Evolutionary conservation across 1,140 invertebrate species (phyloP), one percentile per base, ranked within the genome.

Genomic region (Drosophila serrata): DNA sequence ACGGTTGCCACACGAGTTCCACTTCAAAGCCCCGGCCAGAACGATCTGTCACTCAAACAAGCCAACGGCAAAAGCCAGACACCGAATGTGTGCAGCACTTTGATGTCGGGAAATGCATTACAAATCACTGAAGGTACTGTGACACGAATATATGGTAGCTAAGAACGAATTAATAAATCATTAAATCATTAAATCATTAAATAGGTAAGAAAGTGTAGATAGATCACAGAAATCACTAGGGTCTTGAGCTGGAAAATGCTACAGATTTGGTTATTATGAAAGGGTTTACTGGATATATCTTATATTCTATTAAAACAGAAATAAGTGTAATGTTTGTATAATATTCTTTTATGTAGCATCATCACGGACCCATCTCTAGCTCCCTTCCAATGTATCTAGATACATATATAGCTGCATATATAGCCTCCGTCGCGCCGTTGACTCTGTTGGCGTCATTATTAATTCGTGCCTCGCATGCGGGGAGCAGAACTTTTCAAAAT

Each of bases 361-460:
- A 31, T 49, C 58, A 74, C 35, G 33, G n/a, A 13, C 42, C 1
- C 70, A 64, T 42, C 74, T 19, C 55, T 51, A 35, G 13, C 8
- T 39, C 24, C 19, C 31, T 24, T 29, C 24, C 35, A 15, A 19
- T 40, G 70, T 43, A 6, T 73, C 24, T 53, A 75, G 39, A 75
- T 33, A n/a, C n/a, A 60, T 64, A 45, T 60, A 67, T 70, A n/a
- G 56, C 35, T 33, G 33, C 51, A 55, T 24, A 57, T 69, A 64
- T 75, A 64, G 64, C 65, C 42, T 63, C 56, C 56, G 68, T 75
- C 77, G 67, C 60, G 67, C 81, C 64, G 68, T 80, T 80, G 72
- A 49, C 65, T 58, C 58, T 61, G 64, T 78, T 77, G 74, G 75
- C 75, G 74, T 64, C 80, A 77, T 88, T 87, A 88, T 84, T 88